These are phyloP conservation scores for Planococcus citri DNA, from an alignment of 1,140 invertebrate species.

Conservation along the genomic window DNA sequence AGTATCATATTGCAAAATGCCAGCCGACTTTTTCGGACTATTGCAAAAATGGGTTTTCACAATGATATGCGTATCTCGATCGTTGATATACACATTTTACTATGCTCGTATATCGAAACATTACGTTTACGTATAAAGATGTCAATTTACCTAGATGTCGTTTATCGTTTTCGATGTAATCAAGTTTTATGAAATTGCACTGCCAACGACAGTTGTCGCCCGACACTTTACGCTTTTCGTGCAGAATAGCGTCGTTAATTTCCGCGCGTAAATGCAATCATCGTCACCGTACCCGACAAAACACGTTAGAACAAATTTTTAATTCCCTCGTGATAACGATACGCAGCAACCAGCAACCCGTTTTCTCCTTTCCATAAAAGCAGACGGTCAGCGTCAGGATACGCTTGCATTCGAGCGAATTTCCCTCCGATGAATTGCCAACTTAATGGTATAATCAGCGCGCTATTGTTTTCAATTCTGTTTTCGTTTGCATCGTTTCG, in stretches of 20 bases:
- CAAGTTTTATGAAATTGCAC: background rate
- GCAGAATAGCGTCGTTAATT: background rate
- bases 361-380: background rate
- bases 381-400: background rate
- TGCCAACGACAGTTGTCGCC: background rate
- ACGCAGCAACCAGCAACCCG: background rate
- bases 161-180: background rate
- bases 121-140: background rate
- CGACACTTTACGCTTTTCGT: background rate
- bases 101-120: background rate
- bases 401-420: background rate
- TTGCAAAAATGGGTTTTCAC: background rate
- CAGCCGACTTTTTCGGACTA: background rate
- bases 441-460: conserved; percentile 3
- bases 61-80: background rate
- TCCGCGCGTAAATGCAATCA: conserved; percentile 3
- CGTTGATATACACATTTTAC: background rate
- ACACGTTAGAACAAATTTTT: background rate
- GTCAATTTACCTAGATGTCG: background rate
- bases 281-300: background rate
- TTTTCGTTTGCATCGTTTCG: background rate
- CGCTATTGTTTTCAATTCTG: conserved; percentile 2
- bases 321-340: background rate
- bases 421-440: background rate
- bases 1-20: background rate